Evolutionary conservation across 2,113 vertebrate species (phyloP).

Genomic region (Gavia stellata): DNA sequence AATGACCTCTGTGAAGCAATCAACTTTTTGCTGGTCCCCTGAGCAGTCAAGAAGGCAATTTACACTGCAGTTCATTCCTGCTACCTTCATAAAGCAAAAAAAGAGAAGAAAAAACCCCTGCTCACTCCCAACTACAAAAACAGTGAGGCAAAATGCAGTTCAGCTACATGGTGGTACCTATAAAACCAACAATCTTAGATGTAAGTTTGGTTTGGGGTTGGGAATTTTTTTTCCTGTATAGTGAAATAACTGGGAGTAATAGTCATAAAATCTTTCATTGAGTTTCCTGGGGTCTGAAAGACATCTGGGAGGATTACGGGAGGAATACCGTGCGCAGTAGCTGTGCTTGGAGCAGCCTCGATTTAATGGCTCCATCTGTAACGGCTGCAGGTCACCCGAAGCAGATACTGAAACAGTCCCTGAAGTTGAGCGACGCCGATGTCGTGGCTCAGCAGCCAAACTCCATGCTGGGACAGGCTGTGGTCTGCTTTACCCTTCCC

Average conservation of each 20-base stretch:
- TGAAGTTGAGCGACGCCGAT: accelerated
- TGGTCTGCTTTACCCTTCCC: not conserved
- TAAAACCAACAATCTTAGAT: not conserved
- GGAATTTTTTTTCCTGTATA: not conserved
- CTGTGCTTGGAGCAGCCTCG: not conserved
- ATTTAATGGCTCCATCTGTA: not conserved
- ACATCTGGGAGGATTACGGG: not conserved
- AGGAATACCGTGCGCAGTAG: not conserved
- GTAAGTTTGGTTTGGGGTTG: not conserved
- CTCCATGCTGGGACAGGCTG: not conserved
- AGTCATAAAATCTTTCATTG: conserved; percentile 7
- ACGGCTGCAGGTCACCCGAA: not conserved
- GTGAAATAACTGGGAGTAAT: not conserved
- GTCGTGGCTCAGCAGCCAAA: not conserved
- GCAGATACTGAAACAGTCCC: not conserved
- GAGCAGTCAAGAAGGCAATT: not conserved
- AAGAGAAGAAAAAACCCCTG: not conserved
- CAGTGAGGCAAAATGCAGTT: not conserved
- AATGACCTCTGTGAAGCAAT: not conserved
- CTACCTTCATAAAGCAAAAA: not conserved
- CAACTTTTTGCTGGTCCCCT: conserved; percentile 28
- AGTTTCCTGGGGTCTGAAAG: not conserved
- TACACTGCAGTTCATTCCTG: not conserved
- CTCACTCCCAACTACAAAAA: not conserved
- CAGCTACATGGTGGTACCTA: not conserved